Base-by-base conservation (phyloP, 1,140 invertebrate genomes). In the Drosophila ercepeae region DNA sequence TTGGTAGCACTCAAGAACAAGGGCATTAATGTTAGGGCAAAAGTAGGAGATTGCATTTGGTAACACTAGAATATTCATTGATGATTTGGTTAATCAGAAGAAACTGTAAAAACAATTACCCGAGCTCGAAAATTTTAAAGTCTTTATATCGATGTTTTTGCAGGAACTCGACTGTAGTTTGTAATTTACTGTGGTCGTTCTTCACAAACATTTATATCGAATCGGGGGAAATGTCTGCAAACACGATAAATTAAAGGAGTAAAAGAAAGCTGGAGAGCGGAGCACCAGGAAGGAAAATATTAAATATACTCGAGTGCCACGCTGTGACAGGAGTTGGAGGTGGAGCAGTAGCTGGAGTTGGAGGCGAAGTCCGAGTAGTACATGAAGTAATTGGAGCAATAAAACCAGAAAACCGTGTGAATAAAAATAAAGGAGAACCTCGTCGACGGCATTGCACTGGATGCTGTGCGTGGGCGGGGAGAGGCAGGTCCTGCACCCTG, bases 381-480 rank as follows among this genome's bases (percentile, higher is more conserved):
- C 79, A 84, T 78, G 57, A 75, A 84, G 72, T 84, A 84, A 84
- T 84, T 84, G 79, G 79, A 84, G 79, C 71, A 84, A 84, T 84
- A 84, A 84, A 84, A 79, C 48, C 79, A 84, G 71, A 72, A 69
- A 78, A 64, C 55, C 64, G 71, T 78, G 75, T 84, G 79, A 83
- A 83, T 78, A 72, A 84, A 84, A 84, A 78, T 70, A 75, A 75
- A 78, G 60, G 11, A 73, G 36, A 52, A 42, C 61, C 48, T 42
- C 52, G 63, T 57, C 52, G 49, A 72, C 52, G 49, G 51, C 63
- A 54, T 29, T 53, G 68, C 41, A 55, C 42, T 64, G 49, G 16
- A 23, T 54, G 44, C 39, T 51, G 51, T 25, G 60, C 50, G 52
- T 34, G 29, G 54, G 25, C 19, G 19, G 13, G 48, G 1, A 9